Percentiles rank a stretch among this genome's conserved stretches.
Conservation (phyloP, 2,888 invertebrate species). For the Resseliella maxima region DNA sequence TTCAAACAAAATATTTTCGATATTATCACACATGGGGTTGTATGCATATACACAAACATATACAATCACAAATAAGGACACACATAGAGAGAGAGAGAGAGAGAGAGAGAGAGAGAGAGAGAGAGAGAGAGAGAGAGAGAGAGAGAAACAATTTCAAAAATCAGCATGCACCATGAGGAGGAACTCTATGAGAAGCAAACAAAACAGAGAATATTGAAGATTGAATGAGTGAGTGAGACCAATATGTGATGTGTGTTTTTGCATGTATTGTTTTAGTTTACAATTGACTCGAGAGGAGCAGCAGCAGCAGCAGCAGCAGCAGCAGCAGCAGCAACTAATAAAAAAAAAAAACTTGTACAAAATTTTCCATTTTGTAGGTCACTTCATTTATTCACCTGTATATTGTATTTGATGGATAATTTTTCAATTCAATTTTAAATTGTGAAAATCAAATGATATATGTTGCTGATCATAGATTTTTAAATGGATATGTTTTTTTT, state of each 20-base stretch:
- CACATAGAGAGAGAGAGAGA: no score
- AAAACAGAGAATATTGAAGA: no score
- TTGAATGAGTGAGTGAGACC: background rate
- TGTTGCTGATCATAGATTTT: no score
- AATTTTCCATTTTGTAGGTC: slow-evolving; percentile 52
- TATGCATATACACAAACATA: background rate
- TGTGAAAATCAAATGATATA: no score
- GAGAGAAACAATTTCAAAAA: no score
- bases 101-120: no score
- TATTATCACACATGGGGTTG: slow-evolving; percentile 20
- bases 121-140: no score
- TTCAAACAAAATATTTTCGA: background rate
- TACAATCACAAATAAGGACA: no score
- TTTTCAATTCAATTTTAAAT: no score
- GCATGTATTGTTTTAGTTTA: slow-evolving; percentile 5
- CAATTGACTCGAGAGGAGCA: slow-evolving; percentile 49
- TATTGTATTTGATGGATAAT: background rate
- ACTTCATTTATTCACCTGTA: slow-evolving; percentile 52
- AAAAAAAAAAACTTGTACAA: slow-evolving; percentile 44
- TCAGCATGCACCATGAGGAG: no score
- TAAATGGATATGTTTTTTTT: background rate
- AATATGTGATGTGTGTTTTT: background rate
- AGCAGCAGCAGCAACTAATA: slow-evolving; percentile 26
- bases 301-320: slow-evolving; percentile 19
- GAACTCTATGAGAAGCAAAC: background rate